These are phyloP conservation scores for Entomobrya proxima DNA, from an alignment of 2,888 invertebrate genomes.

Conservation along the genomic window DNA sequence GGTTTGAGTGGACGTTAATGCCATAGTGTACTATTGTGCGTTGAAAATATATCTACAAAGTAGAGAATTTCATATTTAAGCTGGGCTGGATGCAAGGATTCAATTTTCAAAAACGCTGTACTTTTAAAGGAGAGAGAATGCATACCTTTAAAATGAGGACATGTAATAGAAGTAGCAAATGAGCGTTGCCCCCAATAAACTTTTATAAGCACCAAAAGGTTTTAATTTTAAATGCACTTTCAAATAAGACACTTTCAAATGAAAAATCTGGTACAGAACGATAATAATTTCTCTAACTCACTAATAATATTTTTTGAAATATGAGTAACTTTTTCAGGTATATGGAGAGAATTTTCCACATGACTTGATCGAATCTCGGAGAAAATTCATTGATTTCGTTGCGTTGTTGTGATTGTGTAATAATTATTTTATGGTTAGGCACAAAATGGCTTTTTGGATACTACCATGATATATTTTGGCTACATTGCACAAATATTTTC, in stretches of 20 bases:
- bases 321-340: conserved; percentile 23
- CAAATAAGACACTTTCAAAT: conserved; percentile 47
- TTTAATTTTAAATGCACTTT: conserved; percentile 49
- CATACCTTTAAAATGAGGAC: neutral
- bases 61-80: neutral
- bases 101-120: neutral
- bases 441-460: conserved; percentile 7
- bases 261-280: neutral
- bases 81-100: too few species aligned
- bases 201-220: conserved; percentile 4
- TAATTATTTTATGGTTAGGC: neutral
- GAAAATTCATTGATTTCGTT: neutral
- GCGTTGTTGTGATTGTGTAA: neutral
- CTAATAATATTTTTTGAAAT: neutral
- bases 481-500: neutral
- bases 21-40: conserved; percentile 3
- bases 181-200: neutral
- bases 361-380: neutral
- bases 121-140: too few species aligned
- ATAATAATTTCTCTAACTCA: neutral
- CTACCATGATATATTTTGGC: neutral
- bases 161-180: neutral
- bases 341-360: neutral
- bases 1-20: neutral
- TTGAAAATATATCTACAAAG: neutral